Base-by-base conservation (phyloP, 2,888 invertebrate genomes). In the Troglohyphantes excavatus region DNA sequence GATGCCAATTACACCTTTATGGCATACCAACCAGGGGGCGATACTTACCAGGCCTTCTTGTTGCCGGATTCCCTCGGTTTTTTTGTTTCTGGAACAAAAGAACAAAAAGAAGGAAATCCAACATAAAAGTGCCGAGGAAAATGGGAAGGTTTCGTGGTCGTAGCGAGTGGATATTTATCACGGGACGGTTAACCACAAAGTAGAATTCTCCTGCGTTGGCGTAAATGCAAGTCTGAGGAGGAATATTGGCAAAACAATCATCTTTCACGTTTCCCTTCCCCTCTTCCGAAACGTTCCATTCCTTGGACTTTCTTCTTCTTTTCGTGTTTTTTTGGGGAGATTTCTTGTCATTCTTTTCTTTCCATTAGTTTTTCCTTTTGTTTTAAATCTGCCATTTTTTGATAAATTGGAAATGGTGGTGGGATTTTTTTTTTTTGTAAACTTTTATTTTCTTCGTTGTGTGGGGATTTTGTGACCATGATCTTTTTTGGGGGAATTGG, bases 1-100 rank as follows among this genome's bases (percentile, higher is more conserved):
- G 70, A 90, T 90, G 90, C 85, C 90, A 90, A 90, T 90, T 90
- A 90, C 90, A 90, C 90, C 90, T 90, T 90, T 90, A 90, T 90
- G 67, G 90, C 90, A 83, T 75, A 89, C 82, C 67, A 78, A 79
- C 89, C 79, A 79, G 83, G 59, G 46, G 84, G 53, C 75, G 84
- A 84, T 84, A 84, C 84, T 75, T 53, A 46, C 75, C 46, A 46
- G 39, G 39, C 29, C 53, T 75, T 67, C 76, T 39, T 75, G 85
- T 59, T 85, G 76, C 85, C 84, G 33, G 43, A 67, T 82, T 67
- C 43, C 67, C 26, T n/a, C 17, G 27, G 19, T 43, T 73, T 73
- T 83, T 84, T 87, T 87, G 70, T 79, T 79, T 72, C 61, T 29
- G 27, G 53, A 73, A 75, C 59, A 23, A 70, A 76, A 39, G 29